Evolutionary conservation across 2,888 invertebrate genomes (phyloP), one percentile per base, ranked within the genome.

Genomic region (Torymus aiolomorphi): DNA sequence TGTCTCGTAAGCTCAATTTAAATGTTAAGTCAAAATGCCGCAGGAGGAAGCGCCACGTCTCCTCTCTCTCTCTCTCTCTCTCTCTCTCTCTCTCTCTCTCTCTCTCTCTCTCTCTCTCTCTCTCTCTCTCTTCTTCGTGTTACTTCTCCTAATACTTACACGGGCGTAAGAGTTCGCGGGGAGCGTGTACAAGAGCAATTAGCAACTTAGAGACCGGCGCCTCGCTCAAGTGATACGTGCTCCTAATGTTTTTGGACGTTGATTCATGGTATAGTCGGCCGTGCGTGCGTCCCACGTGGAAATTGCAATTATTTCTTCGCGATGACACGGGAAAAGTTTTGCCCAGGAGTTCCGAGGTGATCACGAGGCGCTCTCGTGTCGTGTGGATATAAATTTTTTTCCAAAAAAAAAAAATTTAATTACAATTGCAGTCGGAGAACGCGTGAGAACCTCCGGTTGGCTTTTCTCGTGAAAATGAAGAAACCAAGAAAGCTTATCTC

Each of bases 171-270:
- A 42, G 42, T 59, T 76, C 20, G 63, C 56, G 10, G 42, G 18
- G 24, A 76, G 42, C 76, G 69, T 67, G 67, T 75, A 61, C 16
- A 61, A 67, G 31, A 31, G 69, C 69, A 69, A 67, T 69, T 76
- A 76, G 56, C 54, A 76, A 31, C 42, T 52, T 61, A 56, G 49
- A 57, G n/a, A 51, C 24, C 20, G 42, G 18, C 52, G 57, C 56
- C 24, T 52, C 3, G 12, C n/a, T 20, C 10, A 62, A 62, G 42
- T 51, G 51, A 52, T 61, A 20, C n/a, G 13, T 49, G 5, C 8
- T 62, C n/a, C 12, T 63, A n/a, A 63, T 13, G n/a, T 51, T 62
- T 24, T 51, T 66, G 11, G 18, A 63, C 59, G 31, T 56, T 67
- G 18, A 24, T 69, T 54, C 69, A 20, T 42, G 42, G n/a, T 10